These are phyloP conservation scores for Dasyurus viverrinus DNA, from an alignment of 2,113 vertebrate species.

Conservation along the genomic window DNA sequence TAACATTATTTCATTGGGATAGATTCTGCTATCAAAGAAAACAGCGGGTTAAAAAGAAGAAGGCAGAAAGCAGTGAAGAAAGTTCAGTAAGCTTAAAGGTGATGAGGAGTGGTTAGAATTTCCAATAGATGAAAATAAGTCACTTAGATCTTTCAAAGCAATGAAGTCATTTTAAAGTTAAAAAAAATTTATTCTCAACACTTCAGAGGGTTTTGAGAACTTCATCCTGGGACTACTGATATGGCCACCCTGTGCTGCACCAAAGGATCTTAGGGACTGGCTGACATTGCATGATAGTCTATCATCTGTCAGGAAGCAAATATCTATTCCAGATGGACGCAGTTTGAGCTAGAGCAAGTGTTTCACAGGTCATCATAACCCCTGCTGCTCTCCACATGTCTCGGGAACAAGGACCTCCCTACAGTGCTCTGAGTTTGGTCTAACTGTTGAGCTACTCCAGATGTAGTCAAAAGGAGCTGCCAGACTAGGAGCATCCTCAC, in stretches of 20 bases:
- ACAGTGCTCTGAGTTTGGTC: slow-evolving; percentile 34
- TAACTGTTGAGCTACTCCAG: slow-evolving; percentile 34
- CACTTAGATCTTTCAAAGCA: slow-evolving; percentile 72
- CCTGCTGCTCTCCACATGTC: slow-evolving; percentile 27
- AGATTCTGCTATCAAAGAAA: slow-evolving; percentile 57
- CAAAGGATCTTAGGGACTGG: slow-evolving; percentile 25
- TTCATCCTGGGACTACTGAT: slow-evolving; percentile 54
- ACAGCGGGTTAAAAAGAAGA: slow-evolving; percentile 64
- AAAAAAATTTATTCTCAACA: slow-evolving; percentile 41
- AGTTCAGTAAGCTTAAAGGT: slow-evolving; percentile 63
- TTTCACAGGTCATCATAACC: background rate
- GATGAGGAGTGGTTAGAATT: slow-evolving; percentile 68
- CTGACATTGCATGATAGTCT: background rate
- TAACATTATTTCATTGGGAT: slow-evolving; percentile 46
- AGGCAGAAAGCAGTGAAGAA: slow-evolving; percentile 26
- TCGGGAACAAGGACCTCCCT: slow-evolving; percentile 38
- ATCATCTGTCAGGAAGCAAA: slow-evolving; percentile 56
- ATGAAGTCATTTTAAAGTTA: slow-evolving; percentile 64
- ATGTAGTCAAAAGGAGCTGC: background rate
- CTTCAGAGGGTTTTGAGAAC: slow-evolving; percentile 67
- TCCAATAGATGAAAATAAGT: slow-evolving; percentile 60
- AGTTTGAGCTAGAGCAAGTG: slow-evolving; percentile 26
- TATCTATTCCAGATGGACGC: slow-evolving; percentile 38
- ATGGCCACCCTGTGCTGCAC: background rate
- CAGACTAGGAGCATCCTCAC: background rate